A percentile compares a stretch with the other conserved stretches of the same genome.
Evolutionary conservation across 2,797 vertebrate species (phyloP).

Genomic region (Lycodopsis pacificus): DNA sequence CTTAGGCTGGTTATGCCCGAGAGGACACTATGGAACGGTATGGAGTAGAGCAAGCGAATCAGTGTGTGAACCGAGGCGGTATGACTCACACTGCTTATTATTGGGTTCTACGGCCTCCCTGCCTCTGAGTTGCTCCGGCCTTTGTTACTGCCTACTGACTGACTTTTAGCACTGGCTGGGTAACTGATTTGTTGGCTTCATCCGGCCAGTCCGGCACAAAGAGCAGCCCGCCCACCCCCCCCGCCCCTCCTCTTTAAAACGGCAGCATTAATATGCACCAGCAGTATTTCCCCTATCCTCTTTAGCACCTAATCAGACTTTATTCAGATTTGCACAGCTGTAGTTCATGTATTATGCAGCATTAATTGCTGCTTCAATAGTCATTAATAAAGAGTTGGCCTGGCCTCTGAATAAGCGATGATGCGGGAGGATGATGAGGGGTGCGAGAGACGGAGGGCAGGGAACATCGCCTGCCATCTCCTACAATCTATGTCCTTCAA

Average conservation of each 20-base stretch:
- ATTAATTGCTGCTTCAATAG: constrained; percentile 86
- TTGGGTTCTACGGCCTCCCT: constrained; percentile 37
- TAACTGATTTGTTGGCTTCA: constrained; percentile 47
- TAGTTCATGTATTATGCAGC: constrained; percentile 88
- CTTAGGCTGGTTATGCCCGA: constrained; percentile 70
- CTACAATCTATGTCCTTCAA: constrained; percentile 64
- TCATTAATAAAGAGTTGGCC: constrained; percentile 84
- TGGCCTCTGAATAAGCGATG: constrained; percentile 72
- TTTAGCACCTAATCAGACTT: constrained; percentile 84
- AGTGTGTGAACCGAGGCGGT: constrained; percentile 54
- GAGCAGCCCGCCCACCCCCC: constrained; percentile 5
- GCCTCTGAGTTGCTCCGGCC: constrained; percentile 22
- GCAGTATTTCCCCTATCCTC: constrained; percentile 74
- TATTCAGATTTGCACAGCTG: constrained; percentile 86
- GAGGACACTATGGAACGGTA: constrained; percentile 64
- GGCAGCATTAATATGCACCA: constrained; percentile 80
- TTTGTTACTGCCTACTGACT: constrained; percentile 43
- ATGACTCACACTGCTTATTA: constrained; percentile 62
- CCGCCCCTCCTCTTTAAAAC: constrained; percentile 42
- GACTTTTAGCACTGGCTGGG: constrained; percentile 36
- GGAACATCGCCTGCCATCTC: constrained; percentile 56
- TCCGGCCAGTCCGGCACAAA: constrained; percentile 26
- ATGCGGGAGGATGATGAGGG: constrained; percentile 66
- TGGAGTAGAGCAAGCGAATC: constrained; percentile 66
- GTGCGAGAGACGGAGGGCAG: constrained; percentile 58